These are phyloP conservation scores for Trematomus bernacchii DNA, from an alignment of 2,797 vertebrate species.

Conservation along the genomic window DNA sequence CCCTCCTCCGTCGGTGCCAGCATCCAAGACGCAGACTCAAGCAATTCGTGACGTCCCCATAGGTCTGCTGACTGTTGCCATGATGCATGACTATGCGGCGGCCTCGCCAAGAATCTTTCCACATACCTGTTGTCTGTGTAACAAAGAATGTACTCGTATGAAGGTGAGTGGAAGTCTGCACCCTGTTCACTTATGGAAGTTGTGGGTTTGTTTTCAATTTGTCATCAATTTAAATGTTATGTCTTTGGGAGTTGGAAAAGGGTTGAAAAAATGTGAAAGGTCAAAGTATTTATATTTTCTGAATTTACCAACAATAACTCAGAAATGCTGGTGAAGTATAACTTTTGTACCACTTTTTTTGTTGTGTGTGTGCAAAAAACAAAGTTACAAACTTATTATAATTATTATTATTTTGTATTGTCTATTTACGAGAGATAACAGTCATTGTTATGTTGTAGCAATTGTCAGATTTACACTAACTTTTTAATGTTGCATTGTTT, in stretches of 20 bases:
- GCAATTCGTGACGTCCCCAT: slow-evolving; percentile 47
- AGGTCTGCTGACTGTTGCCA: slow-evolving; percentile 87
- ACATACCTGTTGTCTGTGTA: slow-evolving; percentile 98
- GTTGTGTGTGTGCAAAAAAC: neutral
- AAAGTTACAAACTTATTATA: neutral
- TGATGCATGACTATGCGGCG: slow-evolving; percentile 96
- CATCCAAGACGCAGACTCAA: neutral
- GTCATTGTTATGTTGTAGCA: neutral
- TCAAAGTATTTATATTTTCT: neutral
- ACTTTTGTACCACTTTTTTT: neutral
- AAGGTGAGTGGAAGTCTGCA: slow-evolving; percentile 91
- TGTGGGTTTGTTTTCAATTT: neutral
- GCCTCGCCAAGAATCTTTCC: slow-evolving; percentile 93
- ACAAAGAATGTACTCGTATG: slow-evolving; percentile 91
- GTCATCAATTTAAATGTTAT: neutral
- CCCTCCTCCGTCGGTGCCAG: neutral
- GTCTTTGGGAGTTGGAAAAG: neutral
- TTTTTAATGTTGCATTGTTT: neutral
- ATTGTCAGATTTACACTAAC: neutral
- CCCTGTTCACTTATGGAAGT: neutral
- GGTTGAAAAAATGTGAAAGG: neutral
- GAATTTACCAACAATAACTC: neutral
- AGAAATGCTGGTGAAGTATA: neutral
- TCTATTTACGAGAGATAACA: neutral
- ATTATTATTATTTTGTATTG: neutral